Base-by-base conservation (phyloP, 1,140 invertebrate species). In the Zelostemma sp. region DNA sequence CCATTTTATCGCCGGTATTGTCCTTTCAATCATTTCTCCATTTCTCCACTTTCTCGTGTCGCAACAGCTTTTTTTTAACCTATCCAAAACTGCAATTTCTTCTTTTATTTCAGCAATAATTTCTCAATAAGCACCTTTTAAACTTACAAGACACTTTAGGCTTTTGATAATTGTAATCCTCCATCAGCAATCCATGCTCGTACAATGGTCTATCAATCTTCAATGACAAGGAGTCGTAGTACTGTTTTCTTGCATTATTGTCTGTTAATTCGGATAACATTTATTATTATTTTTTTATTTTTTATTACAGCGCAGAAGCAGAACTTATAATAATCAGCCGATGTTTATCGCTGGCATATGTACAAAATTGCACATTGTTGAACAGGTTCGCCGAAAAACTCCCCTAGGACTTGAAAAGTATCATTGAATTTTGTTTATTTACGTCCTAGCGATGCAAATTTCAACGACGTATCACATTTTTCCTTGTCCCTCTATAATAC, bases 1-100 rank as follows among this genome's bases (percentile, higher is more conserved):
- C 93, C 93, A 94, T 72, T 86, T 78, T 4, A 90, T 60, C 0
- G 90, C 87, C 1, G 93, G 93, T 38, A 94, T 54, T 0, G 84
- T 81, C 80, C 18, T 78, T 76, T 69, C 85, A 81, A 46, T 82
- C 0, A 63, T n/a, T 15, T 56, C 21, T 47, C 62, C 65, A 17
- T 54, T n/a, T n/a, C n/a, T 53, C 12, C 59, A 71, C 85, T 76
- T 83, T 57, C 86, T 43, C 71, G 79, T 25, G 69, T 74, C 1
- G 86, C 47, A 12, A 69, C 72, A 48, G n/a, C n/a, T n/a, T 73
- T 74, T 51, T 80, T 80, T 54, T 76, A 82, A 61, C 74, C 74
- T 71, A 41, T 69, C 33, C 47, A 67, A 43, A 6, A 56, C 68
- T 67, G 28, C 51, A 72, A 62, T 2, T 4, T 25, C n/a, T n/a